Evolutionary conservation across 35 echinoderm and acorn worm species (phyloP).

Genomic region (Ophiothrix spiculata): DNA sequence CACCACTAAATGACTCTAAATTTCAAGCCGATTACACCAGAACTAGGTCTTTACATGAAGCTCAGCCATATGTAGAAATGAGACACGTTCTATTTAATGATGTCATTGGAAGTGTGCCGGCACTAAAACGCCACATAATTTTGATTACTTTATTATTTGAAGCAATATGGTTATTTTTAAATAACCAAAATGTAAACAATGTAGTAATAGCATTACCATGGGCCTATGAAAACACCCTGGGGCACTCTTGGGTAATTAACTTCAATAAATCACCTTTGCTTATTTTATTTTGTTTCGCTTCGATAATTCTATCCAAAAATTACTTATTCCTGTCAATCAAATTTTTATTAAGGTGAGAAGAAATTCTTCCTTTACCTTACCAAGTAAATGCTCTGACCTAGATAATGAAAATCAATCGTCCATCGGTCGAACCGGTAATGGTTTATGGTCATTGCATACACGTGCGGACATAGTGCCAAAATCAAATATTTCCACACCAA

Average conservation of each 20-base stretch:
- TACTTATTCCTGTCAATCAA: too few relatives aligned
- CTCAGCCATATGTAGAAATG: too few relatives aligned
- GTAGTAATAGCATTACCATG: not conserved
- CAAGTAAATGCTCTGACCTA: too few relatives aligned
- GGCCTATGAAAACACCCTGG: not conserved
- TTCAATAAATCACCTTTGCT: too few relatives aligned
- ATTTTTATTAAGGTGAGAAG: too few relatives aligned
- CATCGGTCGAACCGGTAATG: too few relatives aligned
- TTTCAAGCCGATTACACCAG: not conserved
- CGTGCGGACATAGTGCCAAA: too few relatives aligned
- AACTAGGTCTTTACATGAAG: not conserved
- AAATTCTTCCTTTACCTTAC: too few relatives aligned
- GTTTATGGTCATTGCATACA: not conserved
- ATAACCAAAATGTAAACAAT: not conserved
- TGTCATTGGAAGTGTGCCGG: not conserved
- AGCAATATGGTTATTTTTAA: not conserved
- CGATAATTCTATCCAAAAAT: too few relatives aligned
- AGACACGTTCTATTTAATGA: too few relatives aligned
- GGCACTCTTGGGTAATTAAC: not conserved
- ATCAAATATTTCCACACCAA: too few relatives aligned
- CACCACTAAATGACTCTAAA: not conserved
- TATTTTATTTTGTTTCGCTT: too few relatives aligned
- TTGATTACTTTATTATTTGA: not conserved
- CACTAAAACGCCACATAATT: not conserved
- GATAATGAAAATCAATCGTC: slow-evolving; percentile 11